A percentile compares a stretch with the other conserved stretches of the same genome.
These are phyloP conservation scores for Urechis unicinctus DNA, from an alignment of 2,888 invertebrate genomes.

Conservation along the genomic window DNA sequence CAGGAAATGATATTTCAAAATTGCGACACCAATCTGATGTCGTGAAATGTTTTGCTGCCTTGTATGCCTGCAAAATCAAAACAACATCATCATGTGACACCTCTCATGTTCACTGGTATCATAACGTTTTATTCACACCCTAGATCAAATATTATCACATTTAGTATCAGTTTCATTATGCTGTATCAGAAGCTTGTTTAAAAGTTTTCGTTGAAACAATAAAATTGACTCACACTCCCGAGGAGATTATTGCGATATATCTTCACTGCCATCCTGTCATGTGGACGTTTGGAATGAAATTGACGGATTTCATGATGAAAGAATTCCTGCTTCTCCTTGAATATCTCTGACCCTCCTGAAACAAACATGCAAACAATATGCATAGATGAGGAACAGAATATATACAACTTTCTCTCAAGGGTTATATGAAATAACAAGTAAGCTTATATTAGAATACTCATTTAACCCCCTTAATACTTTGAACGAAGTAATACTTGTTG, in stretches of 20 bases:
- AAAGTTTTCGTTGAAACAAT: no score
- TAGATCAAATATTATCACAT: no score
- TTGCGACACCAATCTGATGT: slow-evolving; percentile 91
- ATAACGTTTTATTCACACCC: no score
- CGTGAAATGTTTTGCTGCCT: slow-evolving; percentile 76
- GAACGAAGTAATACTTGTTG: no score
- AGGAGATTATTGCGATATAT: slow-evolving; percentile 74
- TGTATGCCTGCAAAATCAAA: slow-evolving; percentile 60
- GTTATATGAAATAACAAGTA: no score
- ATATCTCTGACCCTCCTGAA: slow-evolving; percentile 80
- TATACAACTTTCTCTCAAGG: not conserved
- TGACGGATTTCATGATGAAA: slow-evolving; percentile 77
- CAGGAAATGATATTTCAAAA: slow-evolving; percentile 86
- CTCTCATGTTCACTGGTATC: no score
- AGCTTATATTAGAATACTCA: no score
- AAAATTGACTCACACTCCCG: slow-evolving; percentile 60
- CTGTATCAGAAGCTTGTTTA: no score
- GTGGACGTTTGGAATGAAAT: slow-evolving; percentile 78
- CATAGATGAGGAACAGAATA: no score
- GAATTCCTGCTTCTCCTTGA: slow-evolving; percentile 68
- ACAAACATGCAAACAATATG: slow-evolving; percentile 5
- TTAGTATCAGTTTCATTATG: no score
- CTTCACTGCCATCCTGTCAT: slow-evolving; percentile 77
- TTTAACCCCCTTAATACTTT: no score
- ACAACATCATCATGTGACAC: no score